Evolutionary conservation across 2,888 invertebrate genomes (phyloP).

Genomic region (Drosophila antonietae): DNA sequence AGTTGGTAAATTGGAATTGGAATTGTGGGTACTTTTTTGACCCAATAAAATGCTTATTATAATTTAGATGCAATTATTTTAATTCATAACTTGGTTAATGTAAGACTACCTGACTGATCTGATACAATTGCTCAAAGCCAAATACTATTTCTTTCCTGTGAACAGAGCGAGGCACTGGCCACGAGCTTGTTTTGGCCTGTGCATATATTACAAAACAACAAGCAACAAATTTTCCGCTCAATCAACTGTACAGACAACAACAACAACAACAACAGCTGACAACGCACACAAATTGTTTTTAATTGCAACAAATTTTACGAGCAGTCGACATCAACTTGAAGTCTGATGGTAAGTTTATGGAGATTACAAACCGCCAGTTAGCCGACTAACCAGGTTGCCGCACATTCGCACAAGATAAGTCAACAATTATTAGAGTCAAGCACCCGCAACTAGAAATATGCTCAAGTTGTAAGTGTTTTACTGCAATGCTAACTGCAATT

Average conservation of each 20-base stretch:
- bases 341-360: conserved; percentile 33
- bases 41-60: conserved; percentile 45
- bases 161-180: conserved; percentile 53
- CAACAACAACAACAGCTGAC: not conserved
- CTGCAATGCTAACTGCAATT: conserved; percentile 9
- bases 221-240: conserved; percentile 70
- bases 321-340: conserved; percentile 33
- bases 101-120: not conserved
- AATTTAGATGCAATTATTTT: conserved; percentile 65
- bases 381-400: conserved; percentile 28
- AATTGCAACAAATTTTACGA: conserved; percentile 42
- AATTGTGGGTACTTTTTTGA: conserved; percentile 16
- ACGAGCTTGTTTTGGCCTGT: conserved; percentile 38
- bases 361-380: not conserved
- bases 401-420: conserved; percentile 2
- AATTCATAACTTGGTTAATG: conserved; percentile 56
- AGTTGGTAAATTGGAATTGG: conserved; percentile 35
- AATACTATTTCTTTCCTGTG: conserved; percentile 42
- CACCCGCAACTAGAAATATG: conserved; percentile 68
- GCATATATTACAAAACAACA: conserved; percentile 55
- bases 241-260: conserved; percentile 46
- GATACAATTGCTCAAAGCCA: not conserved
- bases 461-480: conserved; percentile 29
- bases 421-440: conserved; percentile 63
- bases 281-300: conserved; percentile 19